These are phyloP conservation scores for Sebastes fasciatus DNA, from an alignment of 2,113 vertebrate genomes.

Conservation along the genomic window DNA sequence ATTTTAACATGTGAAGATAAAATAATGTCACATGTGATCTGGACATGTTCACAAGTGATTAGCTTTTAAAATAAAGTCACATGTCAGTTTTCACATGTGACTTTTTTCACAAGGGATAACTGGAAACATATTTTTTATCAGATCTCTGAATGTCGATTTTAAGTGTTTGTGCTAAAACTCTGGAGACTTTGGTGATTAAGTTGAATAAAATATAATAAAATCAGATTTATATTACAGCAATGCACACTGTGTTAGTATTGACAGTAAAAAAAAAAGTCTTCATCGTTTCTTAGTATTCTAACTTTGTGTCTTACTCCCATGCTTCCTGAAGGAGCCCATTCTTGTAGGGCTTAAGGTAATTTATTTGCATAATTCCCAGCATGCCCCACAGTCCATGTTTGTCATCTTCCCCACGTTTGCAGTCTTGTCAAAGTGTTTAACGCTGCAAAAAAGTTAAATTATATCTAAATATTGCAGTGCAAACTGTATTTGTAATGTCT, in stretches of 20 bases:
- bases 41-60: no score
- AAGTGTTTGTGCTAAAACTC: no score
- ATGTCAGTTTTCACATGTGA: no score
- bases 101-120: no score
- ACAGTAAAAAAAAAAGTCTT: background rate
- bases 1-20: no score
- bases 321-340: conserved; percentile 71
- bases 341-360: conserved; percentile 71
- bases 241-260: no score
- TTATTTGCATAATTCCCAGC: conserved; percentile 14
- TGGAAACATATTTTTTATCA: no score
- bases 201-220: no score
- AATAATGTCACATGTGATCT: no score
- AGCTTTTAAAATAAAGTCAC: no score
- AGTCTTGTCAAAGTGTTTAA: background rate
- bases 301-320: conserved; percentile 45
- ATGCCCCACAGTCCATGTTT: conserved; percentile 26
- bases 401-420: background rate
- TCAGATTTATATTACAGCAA: background rate
- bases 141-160: no score
- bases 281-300: background rate
- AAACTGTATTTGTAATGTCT: conserved; percentile 10
- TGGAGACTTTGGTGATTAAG: background rate
- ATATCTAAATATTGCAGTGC: background rate
- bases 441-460: background rate